A percentile compares a stretch with the other conserved stretches of the same genome.
Evolutionary conservation across 2,113 vertebrate species (phyloP).

Genomic region (Ginglymostoma cirratum): DNA sequence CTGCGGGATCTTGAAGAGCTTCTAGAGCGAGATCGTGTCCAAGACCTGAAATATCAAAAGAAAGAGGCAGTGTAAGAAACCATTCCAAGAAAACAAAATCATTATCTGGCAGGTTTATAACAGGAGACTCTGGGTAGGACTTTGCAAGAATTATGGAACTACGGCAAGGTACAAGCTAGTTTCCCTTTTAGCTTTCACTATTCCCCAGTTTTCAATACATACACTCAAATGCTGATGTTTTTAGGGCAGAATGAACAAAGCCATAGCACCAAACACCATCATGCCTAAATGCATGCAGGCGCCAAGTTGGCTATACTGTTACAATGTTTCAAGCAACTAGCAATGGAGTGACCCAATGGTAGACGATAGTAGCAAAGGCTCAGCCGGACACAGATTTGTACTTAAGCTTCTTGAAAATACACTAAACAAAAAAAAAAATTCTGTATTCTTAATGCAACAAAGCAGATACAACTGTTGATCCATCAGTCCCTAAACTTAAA

Average conservation of each 20-base stretch:
- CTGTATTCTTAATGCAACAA: not conserved
- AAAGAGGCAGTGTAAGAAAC: not conserved
- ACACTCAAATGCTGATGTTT: too few relatives aligned
- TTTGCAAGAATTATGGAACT: not conserved
- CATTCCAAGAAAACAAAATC: not conserved
- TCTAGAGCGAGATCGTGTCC: constrained; percentile 26
- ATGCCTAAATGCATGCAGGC: not conserved
- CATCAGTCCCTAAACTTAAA: not conserved
- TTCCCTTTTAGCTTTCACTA: too few relatives aligned
- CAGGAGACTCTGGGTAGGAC: too few relatives aligned
- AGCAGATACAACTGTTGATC: not conserved
- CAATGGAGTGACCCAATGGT: not conserved
- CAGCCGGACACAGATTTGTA: not conserved
- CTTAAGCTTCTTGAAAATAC: not conserved
- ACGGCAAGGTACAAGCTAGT: not conserved
- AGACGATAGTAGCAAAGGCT: too few relatives aligned
- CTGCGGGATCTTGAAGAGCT: constrained; percentile 22
- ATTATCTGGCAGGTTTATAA: not conserved
- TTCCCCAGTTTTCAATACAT: not conserved
- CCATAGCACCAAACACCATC: not conserved
- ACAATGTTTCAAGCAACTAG: too few relatives aligned
- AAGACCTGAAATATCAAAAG: not conserved
- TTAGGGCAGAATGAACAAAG: not conserved
- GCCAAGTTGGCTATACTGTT: not conserved
- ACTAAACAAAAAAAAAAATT: not conserved